Base-by-base conservation (phyloP, 2,888 invertebrate genomes). In the Pyralis farinalis region DNA sequence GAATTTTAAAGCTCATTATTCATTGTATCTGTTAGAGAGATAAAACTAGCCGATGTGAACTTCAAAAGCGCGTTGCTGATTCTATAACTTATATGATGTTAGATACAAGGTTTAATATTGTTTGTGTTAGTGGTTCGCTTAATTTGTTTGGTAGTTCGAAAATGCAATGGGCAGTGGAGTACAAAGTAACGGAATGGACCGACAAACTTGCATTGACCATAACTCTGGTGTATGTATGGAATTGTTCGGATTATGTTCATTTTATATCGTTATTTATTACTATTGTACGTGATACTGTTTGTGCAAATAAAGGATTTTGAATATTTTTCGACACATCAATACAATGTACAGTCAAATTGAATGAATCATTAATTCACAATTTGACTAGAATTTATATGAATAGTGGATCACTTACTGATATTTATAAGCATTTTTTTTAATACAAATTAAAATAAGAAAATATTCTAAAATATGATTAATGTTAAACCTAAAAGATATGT, bases 151-250 rank as follows among this genome's bases (percentile, higher is more conserved):
- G 25, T n/a, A 2, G 25, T 53, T 53, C 47, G 51, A 63, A 35
- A 67, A 66, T 67, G 68, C 68, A 71, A 47, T 46, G 60, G 60
- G 56, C 44, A 31, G 31, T 39, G 34, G 53, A 56, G 61, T 29
- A 73, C 73, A 71, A 73, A 76, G 71, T 76, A 67, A 63, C 55
- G 61, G 58, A 63, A 61, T 63, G 55, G 58, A 51, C 63, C 63
- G 68, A 75, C 76, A 77, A 77, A 76, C 66, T 78, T 78, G 71
- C 62, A 65, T 51, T 49, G 51, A 51, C 60, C 65, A 72, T 69
- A 67, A 71, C 68, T 72, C 65, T 65, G 62, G 63, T 58, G 55
- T 54, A 48, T 39, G 39, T 52, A 56, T 53, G 50, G 63, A 60
- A 62, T 66, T 64, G 62, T 63, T 56, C 49, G 56, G 49, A 53